Conservation (phyloP, 2,113 vertebrate species). For the Psophia crepitans region DNA sequence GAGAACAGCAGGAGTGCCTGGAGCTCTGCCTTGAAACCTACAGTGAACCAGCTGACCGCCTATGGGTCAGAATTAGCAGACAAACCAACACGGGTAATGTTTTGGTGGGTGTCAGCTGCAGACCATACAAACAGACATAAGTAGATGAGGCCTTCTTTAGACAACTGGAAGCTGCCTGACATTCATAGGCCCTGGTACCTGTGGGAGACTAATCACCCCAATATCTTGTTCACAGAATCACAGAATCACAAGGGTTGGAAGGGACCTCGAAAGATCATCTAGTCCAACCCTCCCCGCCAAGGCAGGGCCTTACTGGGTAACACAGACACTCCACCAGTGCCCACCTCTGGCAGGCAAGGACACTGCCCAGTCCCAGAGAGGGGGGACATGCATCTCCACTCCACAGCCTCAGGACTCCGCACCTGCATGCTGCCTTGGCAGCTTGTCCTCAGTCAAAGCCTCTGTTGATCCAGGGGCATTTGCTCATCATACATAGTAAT, state of each 20-base stretch:
- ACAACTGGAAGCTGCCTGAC: not conserved
- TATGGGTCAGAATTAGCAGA: not conserved
- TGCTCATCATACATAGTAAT: not conserved
- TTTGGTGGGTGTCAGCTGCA: not conserved
- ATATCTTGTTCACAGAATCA: too few relatives aligned
- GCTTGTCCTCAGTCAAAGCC: not conserved
- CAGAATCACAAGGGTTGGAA: too few relatives aligned
- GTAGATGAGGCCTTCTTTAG: not conserved
- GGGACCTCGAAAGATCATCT: too few relatives aligned
- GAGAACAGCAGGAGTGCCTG: not conserved
- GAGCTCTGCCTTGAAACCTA: not conserved
- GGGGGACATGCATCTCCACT: not conserved
- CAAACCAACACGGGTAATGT: not conserved
- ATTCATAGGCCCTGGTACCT: not conserved
- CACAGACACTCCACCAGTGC: not conserved
- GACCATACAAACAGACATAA: not conserved
- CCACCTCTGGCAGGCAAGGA: not conserved
- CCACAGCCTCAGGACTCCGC: not conserved
- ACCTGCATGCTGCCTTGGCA: not conserved
- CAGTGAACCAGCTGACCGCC: not conserved
- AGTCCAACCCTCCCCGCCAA: too few relatives aligned
- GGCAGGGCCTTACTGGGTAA: not conserved
- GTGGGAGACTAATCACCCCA: not conserved
- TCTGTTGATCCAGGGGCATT: not conserved
- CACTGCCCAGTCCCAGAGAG: not conserved